Evolutionary conservation across 2,888 invertebrate species (phyloP).

Genomic region (Seira ritae): DNA sequence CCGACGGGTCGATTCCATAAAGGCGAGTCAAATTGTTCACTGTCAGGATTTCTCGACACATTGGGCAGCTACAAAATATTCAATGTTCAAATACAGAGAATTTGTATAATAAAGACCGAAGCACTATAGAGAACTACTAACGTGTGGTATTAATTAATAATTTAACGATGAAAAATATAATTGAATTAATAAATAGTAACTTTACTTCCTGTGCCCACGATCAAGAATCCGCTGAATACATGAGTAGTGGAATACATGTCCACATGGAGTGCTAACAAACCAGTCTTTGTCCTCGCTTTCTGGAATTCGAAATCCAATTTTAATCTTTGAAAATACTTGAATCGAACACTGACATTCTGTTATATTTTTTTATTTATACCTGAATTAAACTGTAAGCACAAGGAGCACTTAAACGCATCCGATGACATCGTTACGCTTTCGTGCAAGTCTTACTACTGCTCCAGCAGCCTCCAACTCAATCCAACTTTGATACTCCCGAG

Average conservation of each 20-base stretch:
- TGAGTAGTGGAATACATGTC: constrained; percentile 61
- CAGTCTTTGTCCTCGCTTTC: constrained; percentile 54
- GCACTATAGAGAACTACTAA: too few species aligned
- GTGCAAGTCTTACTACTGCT: too few species aligned
- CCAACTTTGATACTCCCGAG: too few species aligned
- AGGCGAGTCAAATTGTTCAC: constrained; percentile 54
- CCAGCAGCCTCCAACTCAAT: too few species aligned
- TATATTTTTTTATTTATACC: constrained; percentile 29
- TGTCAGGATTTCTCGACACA: constrained; percentile 56
- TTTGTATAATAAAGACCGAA: too few species aligned
- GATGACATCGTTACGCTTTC: too few species aligned
- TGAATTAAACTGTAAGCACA: constrained; percentile 59
- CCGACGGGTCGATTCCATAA: constrained; percentile 59
- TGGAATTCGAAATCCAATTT: constrained; percentile 9
- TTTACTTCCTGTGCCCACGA: constrained; percentile 52
- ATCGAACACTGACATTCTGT: background rate
- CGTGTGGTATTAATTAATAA: too few species aligned
- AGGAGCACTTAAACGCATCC: constrained; percentile 61
- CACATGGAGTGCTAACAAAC: constrained; percentile 60
- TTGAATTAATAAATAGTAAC: background rate
- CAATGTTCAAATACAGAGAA: too few species aligned
- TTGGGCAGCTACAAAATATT: constrained; percentile 50
- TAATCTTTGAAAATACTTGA: background rate
- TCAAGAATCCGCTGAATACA: constrained; percentile 60
- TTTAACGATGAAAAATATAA: too few species aligned